Evolutionary conservation across 2,797 vertebrate species (phyloP), one percentile per base, ranked within the genome.

Genomic region (Microcaecilia unicolor): DNA sequence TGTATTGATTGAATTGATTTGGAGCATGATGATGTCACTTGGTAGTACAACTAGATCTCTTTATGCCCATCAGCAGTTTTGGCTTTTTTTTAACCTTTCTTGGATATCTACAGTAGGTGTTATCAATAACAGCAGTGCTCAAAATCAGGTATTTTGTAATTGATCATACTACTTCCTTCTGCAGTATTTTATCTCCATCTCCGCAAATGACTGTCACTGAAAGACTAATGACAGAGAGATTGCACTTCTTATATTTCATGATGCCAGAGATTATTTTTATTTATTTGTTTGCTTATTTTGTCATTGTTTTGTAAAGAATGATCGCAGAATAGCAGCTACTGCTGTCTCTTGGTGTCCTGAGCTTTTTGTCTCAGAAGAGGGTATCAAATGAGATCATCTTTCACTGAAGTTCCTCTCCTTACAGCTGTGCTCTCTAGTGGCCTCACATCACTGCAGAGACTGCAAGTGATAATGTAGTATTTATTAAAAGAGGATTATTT

Each of bases 391-490:
- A 73, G 66, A 83, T 80, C 76, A 61, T 75, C 61, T 85, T 82
- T 83, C 78, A 78, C 52, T 66, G 67, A 61, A 77, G 76, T 81
- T 84, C 59, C 73, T 84, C 76, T 82, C 72, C 81, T 85, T 87
- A 76, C 73, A 74, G 64, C 61, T 66, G 61, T 66, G 46, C 72
- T 81, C 67, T 77, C 64, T 67, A 78, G 83, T 83, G 79, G 77
- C 67, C 67, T 80, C 80, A 75, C 64, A 74, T 46, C 61, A 72
- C 60, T 70, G 55, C 51, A 63, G 66, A 75, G 67, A 71, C 63
- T 76, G 66, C 49, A 64, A 72, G 54, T 70, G 74, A 85, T 74
- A 81, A 80, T 76, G 56, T 72, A 72, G 68, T 83, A 85, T 86
- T 85, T 86, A 82, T 82, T 78, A 80, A 70, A 70, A 65, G 38